Evolutionary conservation across 2,113 vertebrate genomes (phyloP).

Genomic region (Syrrhaptes paradoxus): DNA sequence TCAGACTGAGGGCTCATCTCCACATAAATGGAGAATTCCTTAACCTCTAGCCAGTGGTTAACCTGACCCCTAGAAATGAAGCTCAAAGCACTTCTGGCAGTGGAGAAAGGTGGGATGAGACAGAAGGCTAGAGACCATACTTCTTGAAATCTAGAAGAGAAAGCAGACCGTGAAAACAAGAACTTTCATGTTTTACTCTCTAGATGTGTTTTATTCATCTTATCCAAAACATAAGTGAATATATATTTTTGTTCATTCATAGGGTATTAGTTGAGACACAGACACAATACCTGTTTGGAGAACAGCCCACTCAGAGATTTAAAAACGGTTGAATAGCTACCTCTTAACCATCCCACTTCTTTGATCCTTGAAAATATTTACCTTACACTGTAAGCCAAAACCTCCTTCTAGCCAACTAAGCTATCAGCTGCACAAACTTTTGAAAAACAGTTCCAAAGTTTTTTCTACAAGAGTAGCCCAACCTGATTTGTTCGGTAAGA

Average conservation of each 20-base stretch:
- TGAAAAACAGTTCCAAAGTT: background rate
- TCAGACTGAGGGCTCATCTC: background rate
- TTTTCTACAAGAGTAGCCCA: background rate
- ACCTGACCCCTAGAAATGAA: background rate
- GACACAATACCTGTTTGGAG: background rate
- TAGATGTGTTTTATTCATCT: background rate
- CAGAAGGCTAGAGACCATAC: background rate
- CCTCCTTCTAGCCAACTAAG: background rate
- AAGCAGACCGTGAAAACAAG: background rate
- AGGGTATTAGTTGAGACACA: background rate
- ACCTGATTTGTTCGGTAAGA: background rate
- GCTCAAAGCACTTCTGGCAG: background rate
- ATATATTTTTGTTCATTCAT: background rate
- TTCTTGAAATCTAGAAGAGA: background rate
- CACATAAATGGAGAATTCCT: background rate
- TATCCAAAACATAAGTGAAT: background rate
- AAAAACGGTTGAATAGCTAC: background rate
- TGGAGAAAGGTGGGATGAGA: background rate
- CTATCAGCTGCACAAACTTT: constrained; percentile 24
- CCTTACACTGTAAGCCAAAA: constrained; percentile 22
- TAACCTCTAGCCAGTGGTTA: background rate
- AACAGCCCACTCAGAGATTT: background rate
- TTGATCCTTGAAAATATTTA: constrained; percentile 42
- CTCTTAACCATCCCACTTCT: background rate
- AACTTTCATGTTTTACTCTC: background rate